phyloP scores from a whole-genome alignment of 1,140 invertebrate genomes.

The Pemphigus obesinymphae region DNA sequence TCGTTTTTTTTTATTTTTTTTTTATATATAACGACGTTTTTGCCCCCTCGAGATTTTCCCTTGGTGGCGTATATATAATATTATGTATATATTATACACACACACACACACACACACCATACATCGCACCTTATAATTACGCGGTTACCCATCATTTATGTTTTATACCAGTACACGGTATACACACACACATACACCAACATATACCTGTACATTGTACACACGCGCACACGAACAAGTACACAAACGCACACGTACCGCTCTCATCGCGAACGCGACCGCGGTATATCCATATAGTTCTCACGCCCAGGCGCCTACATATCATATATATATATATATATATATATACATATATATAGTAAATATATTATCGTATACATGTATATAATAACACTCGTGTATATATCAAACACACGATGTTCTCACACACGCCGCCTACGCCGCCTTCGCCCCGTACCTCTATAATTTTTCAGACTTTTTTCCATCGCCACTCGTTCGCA shows the following conservation, averaged over 20 bases:
- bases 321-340: background rate
- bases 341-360: background rate
- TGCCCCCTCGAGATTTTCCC: background rate
- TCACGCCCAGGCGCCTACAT: constrained; percentile 36
- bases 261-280: background rate
- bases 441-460: background rate
- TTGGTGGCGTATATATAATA: background rate
- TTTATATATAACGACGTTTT: background rate
- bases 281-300: constrained; percentile 8
- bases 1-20: background rate
- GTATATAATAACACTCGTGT: background rate
- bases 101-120: background rate
- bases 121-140: constrained; percentile 31
- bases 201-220: too few species aligned
- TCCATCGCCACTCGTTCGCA: too few species aligned
- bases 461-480: too few species aligned
- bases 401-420: background rate
- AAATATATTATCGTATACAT: background rate
- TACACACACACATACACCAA: background rate
- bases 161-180: background rate
- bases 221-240: background rate
- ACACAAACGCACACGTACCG: too few species aligned
- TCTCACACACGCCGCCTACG: constrained; percentile 18
- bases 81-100: too few species aligned
- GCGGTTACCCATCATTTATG: background rate